Base-by-base conservation (phyloP, 2,797 vertebrate species). In the Neoniphon sammara region DNA sequence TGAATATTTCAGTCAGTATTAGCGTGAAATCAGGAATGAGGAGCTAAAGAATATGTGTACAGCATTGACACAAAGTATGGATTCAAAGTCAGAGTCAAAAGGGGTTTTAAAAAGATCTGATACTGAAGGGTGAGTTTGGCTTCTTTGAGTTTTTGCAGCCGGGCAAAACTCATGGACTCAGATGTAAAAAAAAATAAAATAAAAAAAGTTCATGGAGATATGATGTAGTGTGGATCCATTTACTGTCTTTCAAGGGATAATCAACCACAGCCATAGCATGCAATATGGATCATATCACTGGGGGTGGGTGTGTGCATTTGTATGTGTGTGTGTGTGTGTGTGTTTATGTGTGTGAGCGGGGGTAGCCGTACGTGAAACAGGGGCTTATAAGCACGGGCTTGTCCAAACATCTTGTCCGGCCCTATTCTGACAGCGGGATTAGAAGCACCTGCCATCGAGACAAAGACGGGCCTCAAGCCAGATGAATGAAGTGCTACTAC, bases 361-460 rank as follows among this genome's bases (percentile, higher is more conserved):
- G 42, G 42, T 2, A 34, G 44, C 55, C 72, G 70, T 63, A 78
- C 52, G 64, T 77, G 76, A 55, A 83, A 68, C 65, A 66, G 80
- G 67, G 81, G 60, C 76, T 85, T 81, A 77, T 81, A 30, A 82
- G 71, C 78, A 44, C 50, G 30, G 84, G 77, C 87, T 90, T 90
- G 90, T 89, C 87, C 87, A 89, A 90, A 90, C 88, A 90, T 90
- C 88, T 90, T 87, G 85, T 89, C 83, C 82, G 2, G 71, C 80
- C 25, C 77, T 66, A 42, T 84, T 86, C 88, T 89, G 90, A 90
- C 85, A 89, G 84, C 71, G 42, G 91, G 91, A 92, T 93, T 91
- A 92, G 87, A 89, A 88, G 87, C 88, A 91, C 87, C 91, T 92
- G 87, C 89, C 84, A 84, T 7, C 4, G 3, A 83, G 80, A 92